Base-by-base conservation (phyloP, 2,797 vertebrate species). In the Platalea minor region DNA sequence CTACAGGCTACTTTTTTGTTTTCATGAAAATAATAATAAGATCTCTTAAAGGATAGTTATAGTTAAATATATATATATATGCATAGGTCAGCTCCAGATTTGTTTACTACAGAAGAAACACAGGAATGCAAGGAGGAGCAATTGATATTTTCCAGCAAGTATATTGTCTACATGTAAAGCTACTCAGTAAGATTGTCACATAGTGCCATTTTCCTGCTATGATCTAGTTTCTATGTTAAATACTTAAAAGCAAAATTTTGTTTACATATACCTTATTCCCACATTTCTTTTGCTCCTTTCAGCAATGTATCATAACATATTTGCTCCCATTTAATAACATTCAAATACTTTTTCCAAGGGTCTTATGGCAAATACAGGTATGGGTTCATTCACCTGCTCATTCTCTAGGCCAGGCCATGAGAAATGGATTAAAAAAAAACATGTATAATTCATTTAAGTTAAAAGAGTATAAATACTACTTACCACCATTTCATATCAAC, bases 241-340 rank as follows among this genome's bases (percentile, higher is more conserved):
- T 15, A 31, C 6, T 19, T 25, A 43, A 53, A 69, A 24, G 0
- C 2, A 76, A 33, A 46, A 33, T 26, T 51, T 59, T 41, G 1
- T 20, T 63, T 23, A 33, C 23, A 23, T 64, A 45, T n/a, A 37
- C 7, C 31, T 2, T 54, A 10, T 28, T 69, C 3, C 21, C 13
- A 4, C 5, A 19, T 28, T 37, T 51, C 4, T 60, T 64, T 68
- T 33, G 15, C 5, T 57, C 18, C 4, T 37, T 65, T 74, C 23
- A 67, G 16, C 9, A 41, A 15, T 7, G 2, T 29, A 15, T 67
- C 18, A 35, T 29, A 76, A 56, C 3, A 3, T 25, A 53, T 35
- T 64, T 69, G 2, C 1, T 78, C 2, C 5, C 0, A 2, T 59
- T 70, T 67, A 63, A 33, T 25, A 31, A 31, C 2, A 53, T 17